Percentiles rank a stretch among this genome's conserved stretches.
Conservation (phyloP, 2,797 vertebrate genomes). For the Anolis apletophallus region DNA sequence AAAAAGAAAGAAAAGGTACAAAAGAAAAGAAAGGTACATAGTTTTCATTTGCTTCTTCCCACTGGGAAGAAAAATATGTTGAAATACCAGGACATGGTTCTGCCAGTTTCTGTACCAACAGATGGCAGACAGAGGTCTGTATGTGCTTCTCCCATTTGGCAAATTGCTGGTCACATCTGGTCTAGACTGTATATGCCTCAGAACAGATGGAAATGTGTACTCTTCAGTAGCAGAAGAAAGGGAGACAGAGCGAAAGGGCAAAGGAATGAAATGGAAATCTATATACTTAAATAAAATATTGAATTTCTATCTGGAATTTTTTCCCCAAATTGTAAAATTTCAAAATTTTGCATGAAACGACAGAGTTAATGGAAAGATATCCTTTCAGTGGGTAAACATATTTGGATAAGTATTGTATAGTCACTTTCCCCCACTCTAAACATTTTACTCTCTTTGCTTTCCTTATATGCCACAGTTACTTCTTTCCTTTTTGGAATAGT, state of each 20-base stretch:
- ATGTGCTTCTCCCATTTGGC: constrained; percentile 81
- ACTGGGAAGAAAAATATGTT: constrained; percentile 61
- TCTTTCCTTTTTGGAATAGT: not conserved
- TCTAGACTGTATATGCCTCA: constrained; percentile 70
- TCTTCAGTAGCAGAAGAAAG: constrained; percentile 31
- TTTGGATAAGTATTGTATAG: not conserved
- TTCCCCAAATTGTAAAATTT: not conserved
- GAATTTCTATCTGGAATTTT: not conserved
- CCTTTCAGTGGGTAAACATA: no score
- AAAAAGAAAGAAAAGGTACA: constrained; percentile 33
- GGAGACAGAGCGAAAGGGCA: constrained; percentile 3
- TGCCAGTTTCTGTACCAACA: constrained; percentile 82
- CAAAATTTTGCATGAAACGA: not conserved
- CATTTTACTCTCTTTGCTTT: no score
- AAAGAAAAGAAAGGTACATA: constrained; percentile 59
- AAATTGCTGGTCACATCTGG: constrained; percentile 88
- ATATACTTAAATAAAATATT: not conserved
- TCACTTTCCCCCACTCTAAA: not conserved
- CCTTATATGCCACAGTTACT: no score
- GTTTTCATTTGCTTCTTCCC: constrained; percentile 72
- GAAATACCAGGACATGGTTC: constrained; percentile 70
- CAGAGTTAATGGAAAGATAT: not conserved
- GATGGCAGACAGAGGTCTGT: constrained; percentile 84
- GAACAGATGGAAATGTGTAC: constrained; percentile 69
- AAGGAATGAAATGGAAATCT: not conserved